Conservation (phyloP, 2,797 vertebrate genomes). For the Philypnodon macrostomus region DNA sequence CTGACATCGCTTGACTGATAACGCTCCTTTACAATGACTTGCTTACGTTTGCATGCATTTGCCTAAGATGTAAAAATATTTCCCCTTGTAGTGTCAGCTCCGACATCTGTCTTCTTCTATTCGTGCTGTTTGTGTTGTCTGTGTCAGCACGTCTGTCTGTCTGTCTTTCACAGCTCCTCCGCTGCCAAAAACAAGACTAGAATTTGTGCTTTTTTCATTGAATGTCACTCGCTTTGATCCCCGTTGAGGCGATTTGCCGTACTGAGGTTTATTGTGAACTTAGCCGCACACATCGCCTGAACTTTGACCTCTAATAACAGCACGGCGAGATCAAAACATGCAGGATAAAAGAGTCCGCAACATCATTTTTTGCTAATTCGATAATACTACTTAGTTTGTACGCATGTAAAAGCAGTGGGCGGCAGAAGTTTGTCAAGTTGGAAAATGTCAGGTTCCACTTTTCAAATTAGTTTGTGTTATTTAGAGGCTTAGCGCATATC, state of each 20-base stretch:
- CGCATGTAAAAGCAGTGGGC: neutral
- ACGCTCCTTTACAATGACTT: conserved; percentile 22
- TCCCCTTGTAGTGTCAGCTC: conserved; percentile 38
- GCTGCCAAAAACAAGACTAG: conserved; percentile 37
- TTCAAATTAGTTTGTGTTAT: conserved; percentile 11
- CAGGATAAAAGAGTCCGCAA: too few relatives aligned
- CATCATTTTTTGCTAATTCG: neutral
- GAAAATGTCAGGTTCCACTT: conserved; percentile 13
- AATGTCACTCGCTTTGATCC: conserved; percentile 11
- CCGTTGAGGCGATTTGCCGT: neutral
- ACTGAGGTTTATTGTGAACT: neutral
- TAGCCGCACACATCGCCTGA: neutral
- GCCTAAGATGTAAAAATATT: conserved; percentile 34
- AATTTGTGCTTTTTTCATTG: conserved; percentile 10
- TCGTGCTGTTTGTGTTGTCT: conserved; percentile 15
- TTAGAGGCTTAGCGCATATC: conserved; percentile 22
- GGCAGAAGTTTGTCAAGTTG: conserved; percentile 12
- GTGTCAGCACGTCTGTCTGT: conserved; percentile 18
- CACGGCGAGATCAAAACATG: neutral
- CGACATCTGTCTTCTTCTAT: conserved; percentile 37
- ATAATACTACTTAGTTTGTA: conserved; percentile 3
- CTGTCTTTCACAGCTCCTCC: conserved; percentile 27
- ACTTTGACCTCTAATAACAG: neutral
- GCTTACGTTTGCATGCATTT: conserved; percentile 9
- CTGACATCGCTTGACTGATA: conserved; percentile 38